Evolutionary conservation across 1,140 invertebrate species (phyloP), one percentile per base, ranked within the genome.

Genomic region (Apis dorsata): DNA sequence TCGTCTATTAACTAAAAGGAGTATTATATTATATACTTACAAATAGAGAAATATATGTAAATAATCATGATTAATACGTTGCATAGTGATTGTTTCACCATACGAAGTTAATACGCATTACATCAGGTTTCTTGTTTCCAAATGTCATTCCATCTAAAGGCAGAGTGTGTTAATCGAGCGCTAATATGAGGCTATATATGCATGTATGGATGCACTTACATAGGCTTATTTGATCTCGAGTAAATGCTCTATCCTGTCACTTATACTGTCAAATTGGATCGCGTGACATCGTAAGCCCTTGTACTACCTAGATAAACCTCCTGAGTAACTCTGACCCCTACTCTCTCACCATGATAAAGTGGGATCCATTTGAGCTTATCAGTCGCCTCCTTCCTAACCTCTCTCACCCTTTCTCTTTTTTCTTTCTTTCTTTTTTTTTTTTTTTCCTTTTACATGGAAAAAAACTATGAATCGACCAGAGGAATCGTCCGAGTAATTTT

Each of bases 331-430:
- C 75, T 62, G 76, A 60, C 68, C 63, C 78, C 66, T 12, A 44
- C 34, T 9, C 66, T 71, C 55, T 59, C 72, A 68, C 60, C 71
- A 63, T 86, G 85, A 87, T 87, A 87, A 87, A 87, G 73, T 65
- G 85, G 76, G n/a, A 84, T 84, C 81, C 85, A 86, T 87, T 86
- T 84, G 73, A 55, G 81, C 81, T 87, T 87, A 86, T 87, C 85
- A 86, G 73, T 69, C 83, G 34, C 21, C 49, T 69, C 15, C 69
- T 44, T 49, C 51, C 17, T 51, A 28, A 17, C 57, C 44, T 21
- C 44, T 19, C 24, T 51, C 34, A 7, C 5, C 34, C 34, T 7
- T 44, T 8, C 34, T 44, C 34, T 19, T 44, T 51, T 15, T 17
- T 34, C 55, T 60, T 51, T 17, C 15, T 19, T 60, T 53, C 34